A percentile compares a stretch with the other conserved stretches of the same genome.
phyloP scores from a whole-genome alignment of 2,888 invertebrate genomes.

The Drosophila kanekoi region DNA sequence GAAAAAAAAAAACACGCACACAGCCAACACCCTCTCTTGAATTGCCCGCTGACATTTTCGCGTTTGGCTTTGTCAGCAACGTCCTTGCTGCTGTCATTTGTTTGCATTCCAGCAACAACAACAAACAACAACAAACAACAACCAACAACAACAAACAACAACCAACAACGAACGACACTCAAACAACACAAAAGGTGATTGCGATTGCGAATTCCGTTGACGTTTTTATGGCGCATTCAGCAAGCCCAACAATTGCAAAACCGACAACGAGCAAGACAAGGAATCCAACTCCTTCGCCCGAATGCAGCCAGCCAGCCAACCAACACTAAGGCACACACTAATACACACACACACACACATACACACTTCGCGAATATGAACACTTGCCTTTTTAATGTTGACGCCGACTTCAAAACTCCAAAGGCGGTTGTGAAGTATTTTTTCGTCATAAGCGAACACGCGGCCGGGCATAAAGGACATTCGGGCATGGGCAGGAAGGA shows the following conservation, averaged over 20 bases:
- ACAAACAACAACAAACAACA: conserved; percentile 16
- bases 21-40: conserved; percentile 21
- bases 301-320: conserved; percentile 39
- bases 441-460: conserved; percentile 18
- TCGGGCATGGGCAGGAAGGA: conserved; percentile 48
- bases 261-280: conserved; percentile 44
- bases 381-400: conserved; percentile 54
- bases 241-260: conserved; percentile 66
- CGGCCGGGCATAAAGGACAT: conserved; percentile 30
- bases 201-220: conserved; percentile 81
- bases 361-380: conserved; percentile 42
- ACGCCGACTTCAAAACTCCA: conserved; percentile 42
- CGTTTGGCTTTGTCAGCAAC: conserved; percentile 78
- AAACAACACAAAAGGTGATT: conserved; percentile 77
- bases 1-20: neutral
- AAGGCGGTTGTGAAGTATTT: conserved; percentile 40
- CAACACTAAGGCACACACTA: neutral
- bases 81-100: conserved; percentile 80
- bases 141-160: conserved; percentile 17
- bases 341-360: conserved; percentile 20
- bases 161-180: conserved; percentile 58
- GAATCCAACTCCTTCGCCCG: conserved; percentile 63
- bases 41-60: conserved; percentile 76
- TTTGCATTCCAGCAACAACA: conserved; percentile 66
- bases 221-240: conserved; percentile 75